These are phyloP conservation scores for Pimpla rufipes DNA, from an alignment of 2,888 invertebrate genomes.

Conservation along the genomic window DNA sequence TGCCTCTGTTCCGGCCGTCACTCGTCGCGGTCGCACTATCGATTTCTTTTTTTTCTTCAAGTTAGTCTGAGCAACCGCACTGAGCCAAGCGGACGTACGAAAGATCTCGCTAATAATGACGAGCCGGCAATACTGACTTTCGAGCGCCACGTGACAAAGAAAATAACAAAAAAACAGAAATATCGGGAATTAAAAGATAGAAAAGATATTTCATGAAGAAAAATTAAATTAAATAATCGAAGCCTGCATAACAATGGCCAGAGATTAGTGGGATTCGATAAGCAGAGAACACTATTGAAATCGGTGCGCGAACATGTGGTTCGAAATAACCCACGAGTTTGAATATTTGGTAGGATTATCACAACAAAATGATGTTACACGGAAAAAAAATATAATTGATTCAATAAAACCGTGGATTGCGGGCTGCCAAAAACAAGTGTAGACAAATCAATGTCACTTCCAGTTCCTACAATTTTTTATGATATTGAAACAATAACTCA, in stretches of 20 bases:
- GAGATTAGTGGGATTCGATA: background rate
- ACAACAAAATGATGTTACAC: background rate
- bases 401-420: no score
- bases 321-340: constrained; percentile 1
- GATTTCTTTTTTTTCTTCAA: constrained; percentile 32
- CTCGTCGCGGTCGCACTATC: constrained; percentile 56
- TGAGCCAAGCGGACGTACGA: constrained; percentile 45
- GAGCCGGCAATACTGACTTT: background rate
- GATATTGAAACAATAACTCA: no score
- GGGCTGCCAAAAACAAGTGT: no score
- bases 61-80: constrained; percentile 47
- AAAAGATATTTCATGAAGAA: background rate
- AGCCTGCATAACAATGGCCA: background rate
- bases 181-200: background rate
- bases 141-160: background rate
- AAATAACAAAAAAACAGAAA: background rate
- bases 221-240: background rate
- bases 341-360: background rate
- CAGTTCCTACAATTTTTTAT: no score
- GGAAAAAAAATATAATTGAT: no score
- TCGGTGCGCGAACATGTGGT: constrained; percentile 2
- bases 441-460: no score
- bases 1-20: constrained; percentile 51
- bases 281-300: background rate
- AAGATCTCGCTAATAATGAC: constrained; percentile 14